Conservation (phyloP, 2,888 invertebrate species). For the Zygaena filipendulae region DNA sequence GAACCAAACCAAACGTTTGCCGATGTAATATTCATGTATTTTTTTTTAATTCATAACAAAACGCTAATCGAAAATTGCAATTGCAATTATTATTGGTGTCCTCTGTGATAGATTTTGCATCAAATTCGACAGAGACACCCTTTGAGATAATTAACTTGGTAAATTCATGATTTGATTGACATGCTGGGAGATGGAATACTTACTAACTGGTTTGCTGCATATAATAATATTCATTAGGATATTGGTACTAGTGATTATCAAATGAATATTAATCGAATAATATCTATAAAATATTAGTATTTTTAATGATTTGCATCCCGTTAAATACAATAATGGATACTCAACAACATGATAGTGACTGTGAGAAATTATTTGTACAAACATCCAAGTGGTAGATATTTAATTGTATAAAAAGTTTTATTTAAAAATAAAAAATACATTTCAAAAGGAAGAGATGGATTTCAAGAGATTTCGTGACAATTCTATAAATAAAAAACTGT, state of each 20-base stretch:
- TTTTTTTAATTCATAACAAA: constrained; percentile 29
- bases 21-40: constrained; percentile 21
- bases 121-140: constrained; percentile 30
- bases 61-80: constrained; percentile 31
- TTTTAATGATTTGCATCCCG: no score
- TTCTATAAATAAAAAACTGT: constrained; percentile 41
- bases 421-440: constrained; percentile 24
- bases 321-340: no score
- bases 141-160: constrained; percentile 27
- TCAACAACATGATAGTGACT: no score
- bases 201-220: no score
- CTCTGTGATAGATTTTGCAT: constrained; percentile 40
- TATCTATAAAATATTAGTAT: no score
- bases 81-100: constrained; percentile 50
- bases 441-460: constrained; percentile 38
- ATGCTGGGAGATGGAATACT: no score
- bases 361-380: constrained; percentile 44
- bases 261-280: no score
- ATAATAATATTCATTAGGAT: no score
- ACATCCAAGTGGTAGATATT: constrained; percentile 30
- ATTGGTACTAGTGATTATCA: no score
- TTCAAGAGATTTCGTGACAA: constrained; percentile 45
- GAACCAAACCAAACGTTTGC: constrained; percentile 29
- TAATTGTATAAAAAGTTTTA: constrained; percentile 28
- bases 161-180: constrained; percentile 53